These are phyloP conservation scores for Monochamus alternatus DNA, from an alignment of 2,888 invertebrate genomes.

Conservation along the genomic window DNA sequence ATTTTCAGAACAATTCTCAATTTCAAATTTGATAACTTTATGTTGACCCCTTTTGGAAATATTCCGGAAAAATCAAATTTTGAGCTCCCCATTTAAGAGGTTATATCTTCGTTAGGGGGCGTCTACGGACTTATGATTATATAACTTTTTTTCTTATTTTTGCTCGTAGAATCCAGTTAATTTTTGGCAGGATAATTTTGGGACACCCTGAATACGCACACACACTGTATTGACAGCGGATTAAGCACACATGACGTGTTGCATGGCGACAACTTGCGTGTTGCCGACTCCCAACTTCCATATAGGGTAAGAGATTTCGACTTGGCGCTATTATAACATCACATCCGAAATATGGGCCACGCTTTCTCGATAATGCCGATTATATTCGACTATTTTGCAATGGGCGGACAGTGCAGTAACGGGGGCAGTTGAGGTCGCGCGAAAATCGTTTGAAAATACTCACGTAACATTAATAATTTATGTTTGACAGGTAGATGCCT, in stretches of 20 bases:
- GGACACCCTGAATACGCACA: background rate
- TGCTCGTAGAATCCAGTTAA: no score
- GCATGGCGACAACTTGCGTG: conserved; percentile 37
- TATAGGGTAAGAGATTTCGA: conserved; percentile 49
- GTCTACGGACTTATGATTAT: no score
- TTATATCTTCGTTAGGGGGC: no score
- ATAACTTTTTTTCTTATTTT: no score
- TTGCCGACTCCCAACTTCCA: conserved; percentile 47
- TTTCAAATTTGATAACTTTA: no score
- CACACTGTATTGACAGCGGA: conserved; percentile 20
- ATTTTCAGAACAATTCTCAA: no score
- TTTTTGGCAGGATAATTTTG: no score
- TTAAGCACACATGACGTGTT: conserved; percentile 34
- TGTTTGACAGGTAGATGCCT: no score
- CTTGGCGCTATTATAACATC: conserved; percentile 47
- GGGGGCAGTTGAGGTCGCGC: background rate
- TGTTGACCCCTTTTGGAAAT: no score
- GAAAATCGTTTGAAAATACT: background rate
- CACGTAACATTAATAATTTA: background rate
- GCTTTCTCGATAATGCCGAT: conserved; percentile 46
- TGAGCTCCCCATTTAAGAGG: no score
- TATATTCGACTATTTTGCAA: conserved; percentile 45
- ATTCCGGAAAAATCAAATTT: no score
- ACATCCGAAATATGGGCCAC: conserved; percentile 48
- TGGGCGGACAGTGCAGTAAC: background rate